Base-by-base conservation (phyloP, 2,888 invertebrate genomes). In the Junonia oenone region DNA sequence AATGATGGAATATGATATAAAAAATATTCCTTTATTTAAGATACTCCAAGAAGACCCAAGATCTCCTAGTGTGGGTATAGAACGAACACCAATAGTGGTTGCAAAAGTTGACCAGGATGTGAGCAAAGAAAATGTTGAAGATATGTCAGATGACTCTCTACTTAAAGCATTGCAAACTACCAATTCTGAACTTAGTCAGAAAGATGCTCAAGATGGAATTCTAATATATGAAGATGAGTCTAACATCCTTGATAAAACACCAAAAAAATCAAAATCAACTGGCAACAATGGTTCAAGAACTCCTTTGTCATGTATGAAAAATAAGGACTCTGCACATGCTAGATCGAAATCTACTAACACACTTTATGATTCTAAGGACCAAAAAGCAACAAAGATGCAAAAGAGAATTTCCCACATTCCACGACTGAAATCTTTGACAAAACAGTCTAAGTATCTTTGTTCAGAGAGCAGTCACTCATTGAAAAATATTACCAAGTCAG, bases 211-310 rank as follows among this genome's bases (percentile, higher is more conserved):
- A 62, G 84, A 92, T 52, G 90, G 88, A 2, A 75, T 92, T 46
- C 73, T 92, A n/a, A 91, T 93, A 61, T 92, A 92, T 78, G 92
- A 92, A 81, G 92, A 93, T 81, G 82, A 89, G 47, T 59, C 70
- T n/a, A 62, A 61, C 54, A 58, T 65, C 53, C 54, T 75, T 11
- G 75, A 69, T 69, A 77, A 75, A 45, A 83, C 85, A 50, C 83
- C 84, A 2, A 83, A 80, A 61, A 87, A 89, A 68, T 72, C 80
- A 0, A 81, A 84, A 72, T 72, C 81, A 52, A 65, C 69, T 19
- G 73, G 67, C 59, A 78, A 73, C 53, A 79, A 75, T 72, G 86
- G 81, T 0, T 76, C 81, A 2, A 81, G 91, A 64, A 91, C 91
- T 55, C 91, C 91, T 31, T 63, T 91, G 35, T 89, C 90, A 15